Conservation (phyloP, 92 coral and sea anemone species). For the Porites lobata region DNA sequence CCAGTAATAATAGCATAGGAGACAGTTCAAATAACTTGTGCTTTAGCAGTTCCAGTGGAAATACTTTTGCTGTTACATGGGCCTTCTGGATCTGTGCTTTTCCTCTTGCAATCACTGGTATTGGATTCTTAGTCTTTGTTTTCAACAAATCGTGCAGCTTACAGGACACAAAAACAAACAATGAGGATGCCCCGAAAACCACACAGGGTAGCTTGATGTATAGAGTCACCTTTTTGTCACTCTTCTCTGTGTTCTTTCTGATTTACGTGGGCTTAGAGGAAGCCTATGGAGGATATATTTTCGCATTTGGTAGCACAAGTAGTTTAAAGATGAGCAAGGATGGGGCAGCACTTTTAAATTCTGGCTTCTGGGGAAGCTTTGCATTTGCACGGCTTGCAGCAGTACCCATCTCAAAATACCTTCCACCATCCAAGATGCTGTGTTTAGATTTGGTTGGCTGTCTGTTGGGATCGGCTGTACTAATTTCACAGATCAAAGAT, state of each 20-base stretch:
- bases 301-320: slow-evolving; percentile 73
- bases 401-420: slow-evolving; percentile 79
- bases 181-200: slow-evolving; percentile 45
- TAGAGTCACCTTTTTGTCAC: slow-evolving; percentile 66
- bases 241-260: slow-evolving; percentile 81
- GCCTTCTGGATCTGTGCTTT: slow-evolving; percentile 83
- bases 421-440: slow-evolving; percentile 79
- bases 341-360: slow-evolving; percentile 79
- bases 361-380: slow-evolving; percentile 98
- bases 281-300: slow-evolving; percentile 92
- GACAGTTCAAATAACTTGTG: too few relatives aligned
- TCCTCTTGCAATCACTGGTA: slow-evolving; percentile 75
- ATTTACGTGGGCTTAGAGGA: slow-evolving; percentile 92
- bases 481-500: slow-evolving; percentile 73
- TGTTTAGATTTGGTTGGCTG: slow-evolving; percentile 79
- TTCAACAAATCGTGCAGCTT: slow-evolving; percentile 59
- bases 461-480: slow-evolving; percentile 69
- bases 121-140: slow-evolving; percentile 71
- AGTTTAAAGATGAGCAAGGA: slow-evolving; percentile 61
- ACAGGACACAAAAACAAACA: slow-evolving; percentile 45
- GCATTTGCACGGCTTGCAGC: slow-evolving; percentile 83
- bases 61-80: slow-evolving; percentile 68
- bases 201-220: slow-evolving; percentile 62
- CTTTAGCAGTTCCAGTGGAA: neutral
- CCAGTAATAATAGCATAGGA: too few relatives aligned